Evolutionary conservation across 1,140 invertebrate species (phyloP).

Genomic region (Oreohelix idahoensis): DNA sequence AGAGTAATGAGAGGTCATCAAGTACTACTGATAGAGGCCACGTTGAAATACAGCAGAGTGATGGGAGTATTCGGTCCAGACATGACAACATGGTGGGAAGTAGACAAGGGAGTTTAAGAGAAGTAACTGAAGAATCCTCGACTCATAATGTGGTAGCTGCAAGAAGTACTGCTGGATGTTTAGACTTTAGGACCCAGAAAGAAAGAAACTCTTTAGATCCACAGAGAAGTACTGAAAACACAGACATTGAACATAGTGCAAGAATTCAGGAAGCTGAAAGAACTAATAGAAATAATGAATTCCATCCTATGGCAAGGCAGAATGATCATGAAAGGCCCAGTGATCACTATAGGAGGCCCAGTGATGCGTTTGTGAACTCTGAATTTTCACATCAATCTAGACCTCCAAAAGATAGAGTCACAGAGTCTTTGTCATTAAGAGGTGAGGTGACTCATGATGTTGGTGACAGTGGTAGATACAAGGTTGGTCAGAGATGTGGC

Average conservation of each 20-base stretch:
- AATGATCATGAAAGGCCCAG: not conserved
- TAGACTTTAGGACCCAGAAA: not conserved
- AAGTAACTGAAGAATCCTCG: not conserved
- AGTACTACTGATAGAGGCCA: not conserved
- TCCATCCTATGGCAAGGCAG: not conserved
- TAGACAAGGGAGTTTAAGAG: not conserved
- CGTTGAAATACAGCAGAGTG: not conserved
- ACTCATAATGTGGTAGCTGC: not conserved
- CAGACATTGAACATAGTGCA: not conserved
- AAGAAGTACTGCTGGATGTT: not conserved
- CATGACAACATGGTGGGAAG: not conserved
- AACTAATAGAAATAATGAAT: not conserved
- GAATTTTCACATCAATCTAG: not conserved
- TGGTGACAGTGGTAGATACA: not conserved
- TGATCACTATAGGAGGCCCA: not conserved
- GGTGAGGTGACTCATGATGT: not conserved
- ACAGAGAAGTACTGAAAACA: not conserved
- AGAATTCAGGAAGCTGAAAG: not conserved
- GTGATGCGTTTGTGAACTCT: not conserved
- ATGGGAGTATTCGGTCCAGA: not conserved
- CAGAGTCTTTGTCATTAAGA: constrained; percentile 9
- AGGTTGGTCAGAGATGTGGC: not conserved
- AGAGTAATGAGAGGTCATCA: not conserved
- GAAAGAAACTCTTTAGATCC: not conserved
- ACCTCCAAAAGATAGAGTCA: not conserved